phyloP scores from a whole-genome alignment of 2,113 vertebrate species.

The Myrmecobius fasciatus region DNA sequence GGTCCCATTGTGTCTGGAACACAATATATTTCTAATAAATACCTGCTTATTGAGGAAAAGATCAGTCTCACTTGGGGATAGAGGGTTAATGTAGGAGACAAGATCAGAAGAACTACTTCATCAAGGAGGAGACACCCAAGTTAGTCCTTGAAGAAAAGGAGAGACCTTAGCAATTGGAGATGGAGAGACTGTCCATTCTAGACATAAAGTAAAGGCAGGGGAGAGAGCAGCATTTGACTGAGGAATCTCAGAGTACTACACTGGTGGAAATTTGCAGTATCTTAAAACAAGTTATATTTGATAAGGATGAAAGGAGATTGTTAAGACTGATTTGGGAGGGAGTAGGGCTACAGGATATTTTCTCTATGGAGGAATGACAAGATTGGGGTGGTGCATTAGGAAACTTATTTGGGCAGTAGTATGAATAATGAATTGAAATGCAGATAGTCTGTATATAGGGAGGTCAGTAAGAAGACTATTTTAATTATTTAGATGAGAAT shows the following conservation, averaged over 20 bases:
- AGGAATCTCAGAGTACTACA: background rate
- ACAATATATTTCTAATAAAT: background rate
- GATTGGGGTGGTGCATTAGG: background rate
- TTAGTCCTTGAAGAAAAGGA: background rate
- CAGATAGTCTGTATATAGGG: background rate
- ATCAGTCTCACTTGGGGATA: background rate
- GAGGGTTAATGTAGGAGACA: background rate
- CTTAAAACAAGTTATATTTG: background rate
- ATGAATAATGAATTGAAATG: background rate
- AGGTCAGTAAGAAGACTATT: background rate
- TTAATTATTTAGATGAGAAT: background rate
- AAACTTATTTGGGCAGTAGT: background rate
- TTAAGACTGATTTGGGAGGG: background rate
- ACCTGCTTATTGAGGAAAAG: background rate
- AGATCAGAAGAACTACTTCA: background rate
- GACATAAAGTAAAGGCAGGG: background rate
- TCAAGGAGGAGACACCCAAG: background rate
- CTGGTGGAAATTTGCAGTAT: background rate
- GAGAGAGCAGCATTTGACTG: background rate
- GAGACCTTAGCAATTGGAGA: background rate
- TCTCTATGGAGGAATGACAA: background rate
- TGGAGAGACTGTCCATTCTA: background rate
- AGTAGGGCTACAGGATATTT: background rate
- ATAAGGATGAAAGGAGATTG: background rate
- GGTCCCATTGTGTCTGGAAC: too few relatives aligned